Conservation (phyloP, 2,113 vertebrate species). For the Verasper variegatus region DNA sequence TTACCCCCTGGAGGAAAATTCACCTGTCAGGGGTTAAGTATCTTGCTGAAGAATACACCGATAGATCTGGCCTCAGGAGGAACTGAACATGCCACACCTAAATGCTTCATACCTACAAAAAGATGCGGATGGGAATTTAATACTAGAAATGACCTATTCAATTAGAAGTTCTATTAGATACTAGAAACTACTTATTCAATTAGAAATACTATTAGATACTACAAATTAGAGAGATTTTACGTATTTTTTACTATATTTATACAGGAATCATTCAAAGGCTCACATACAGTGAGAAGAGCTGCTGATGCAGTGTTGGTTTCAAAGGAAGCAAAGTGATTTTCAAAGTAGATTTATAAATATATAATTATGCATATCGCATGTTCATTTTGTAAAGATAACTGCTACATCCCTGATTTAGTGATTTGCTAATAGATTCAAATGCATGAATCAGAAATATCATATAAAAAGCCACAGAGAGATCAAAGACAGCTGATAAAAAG, state of each 20-base stretch:
- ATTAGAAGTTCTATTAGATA: too few species aligned
- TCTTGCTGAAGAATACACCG: constrained; percentile 4
- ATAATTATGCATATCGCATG: constrained; percentile 66
- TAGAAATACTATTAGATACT: too few species aligned
- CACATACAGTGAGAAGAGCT: neutral
- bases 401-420: constrained; percentile 66
- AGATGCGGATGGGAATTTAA: too few species aligned
- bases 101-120: neutral
- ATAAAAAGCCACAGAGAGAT: constrained; percentile 70
- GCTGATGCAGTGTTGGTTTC: constrained; percentile 35
- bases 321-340: constrained; percentile 58
- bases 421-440: constrained; percentile 73
- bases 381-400: constrained; percentile 69
- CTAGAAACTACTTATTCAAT: too few species aligned
- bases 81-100: neutral
- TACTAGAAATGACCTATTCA: too few species aligned
- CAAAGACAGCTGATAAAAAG: constrained; percentile 75
- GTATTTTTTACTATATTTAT: constrained; percentile 5
- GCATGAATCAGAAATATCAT: constrained; percentile 68
- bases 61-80: neutral
- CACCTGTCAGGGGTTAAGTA: neutral
- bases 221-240: too few species aligned
- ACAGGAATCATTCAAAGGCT: constrained; percentile 20
- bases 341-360: constrained; percentile 63
- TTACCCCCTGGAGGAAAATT: neutral